Evolutionary conservation across 2,888 invertebrate genomes (phyloP).

Genomic region (Acronicta leporina): DNA sequence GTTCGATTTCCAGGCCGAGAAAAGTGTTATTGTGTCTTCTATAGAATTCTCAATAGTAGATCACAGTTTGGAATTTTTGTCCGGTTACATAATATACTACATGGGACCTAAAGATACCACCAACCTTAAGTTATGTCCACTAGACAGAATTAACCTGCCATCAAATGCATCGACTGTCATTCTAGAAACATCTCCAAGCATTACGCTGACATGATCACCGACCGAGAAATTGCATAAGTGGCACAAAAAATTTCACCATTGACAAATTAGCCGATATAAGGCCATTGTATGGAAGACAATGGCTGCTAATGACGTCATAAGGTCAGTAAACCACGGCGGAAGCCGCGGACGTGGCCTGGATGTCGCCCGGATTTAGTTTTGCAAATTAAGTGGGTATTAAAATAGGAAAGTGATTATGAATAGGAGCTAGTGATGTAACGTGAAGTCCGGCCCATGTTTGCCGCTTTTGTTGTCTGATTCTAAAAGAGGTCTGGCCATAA

Average conservation of each 20-base stretch:
- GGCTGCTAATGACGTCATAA: conserved; percentile 54
- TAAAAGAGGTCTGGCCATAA: background rate
- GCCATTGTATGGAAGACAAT: conserved; percentile 82
- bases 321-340: conserved; percentile 60
- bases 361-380: conserved; percentile 42
- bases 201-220: conserved; percentile 38
- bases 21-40: too few relatives aligned
- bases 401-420: conserved; percentile 33
- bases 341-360: conserved; percentile 54
- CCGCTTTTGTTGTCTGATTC: background rate
- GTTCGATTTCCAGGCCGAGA: too few relatives aligned
- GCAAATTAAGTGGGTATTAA: conserved; percentile 29
- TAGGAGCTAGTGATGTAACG: conserved; percentile 31
- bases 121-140: too few relatives aligned
- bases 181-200: conserved; percentile 30
- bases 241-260: conserved; percentile 67
- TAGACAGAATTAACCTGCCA: too few relatives aligned
- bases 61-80: too few relatives aligned
- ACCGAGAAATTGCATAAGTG: conserved; percentile 56
- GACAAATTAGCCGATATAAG: conserved; percentile 68
- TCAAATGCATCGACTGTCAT: background rate
- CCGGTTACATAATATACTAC: too few relatives aligned
- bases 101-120: too few relatives aligned
- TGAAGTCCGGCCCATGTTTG: background rate
- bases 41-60: too few relatives aligned